Conservation (phyloP, 2,888 invertebrate genomes). For the Ctena decussata region DNA sequence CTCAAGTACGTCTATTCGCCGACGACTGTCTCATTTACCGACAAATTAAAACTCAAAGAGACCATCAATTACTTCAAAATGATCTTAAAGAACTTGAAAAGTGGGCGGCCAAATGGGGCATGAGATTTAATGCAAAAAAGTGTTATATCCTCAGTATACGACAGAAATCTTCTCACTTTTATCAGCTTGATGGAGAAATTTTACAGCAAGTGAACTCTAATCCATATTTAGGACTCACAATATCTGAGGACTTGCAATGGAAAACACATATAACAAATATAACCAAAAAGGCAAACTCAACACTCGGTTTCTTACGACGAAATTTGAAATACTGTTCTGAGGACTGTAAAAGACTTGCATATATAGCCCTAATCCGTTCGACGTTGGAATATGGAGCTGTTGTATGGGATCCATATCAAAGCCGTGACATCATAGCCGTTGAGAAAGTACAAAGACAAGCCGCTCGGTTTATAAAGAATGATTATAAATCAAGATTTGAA, state of each 20-base stretch:
- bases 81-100: too few relatives aligned
- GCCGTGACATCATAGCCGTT: too few relatives aligned
- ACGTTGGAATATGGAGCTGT: too few relatives aligned
- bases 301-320: neutral
- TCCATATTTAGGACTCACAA: too few relatives aligned
- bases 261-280: neutral
- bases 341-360: neutral
- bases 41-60: neutral
- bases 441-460: too few relatives aligned
- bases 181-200: neutral
- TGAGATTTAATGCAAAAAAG: too few relatives aligned
- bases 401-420: too few relatives aligned
- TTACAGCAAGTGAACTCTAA: neutral
- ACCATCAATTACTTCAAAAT: neutral
- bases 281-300: neutral
- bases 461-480: too few relatives aligned
- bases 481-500: too few relatives aligned
- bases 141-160: too few relatives aligned
- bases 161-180: neutral
- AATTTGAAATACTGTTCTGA: neutral
- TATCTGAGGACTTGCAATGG: neutral
- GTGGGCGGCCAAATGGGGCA: too few relatives aligned
- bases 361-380: neutral
- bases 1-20: slow-evolving; percentile 32
- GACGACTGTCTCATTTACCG: slow-evolving; percentile 45